Base-by-base conservation (phyloP, 2,113 vertebrate species). In the Neogobius melanostomus region DNA sequence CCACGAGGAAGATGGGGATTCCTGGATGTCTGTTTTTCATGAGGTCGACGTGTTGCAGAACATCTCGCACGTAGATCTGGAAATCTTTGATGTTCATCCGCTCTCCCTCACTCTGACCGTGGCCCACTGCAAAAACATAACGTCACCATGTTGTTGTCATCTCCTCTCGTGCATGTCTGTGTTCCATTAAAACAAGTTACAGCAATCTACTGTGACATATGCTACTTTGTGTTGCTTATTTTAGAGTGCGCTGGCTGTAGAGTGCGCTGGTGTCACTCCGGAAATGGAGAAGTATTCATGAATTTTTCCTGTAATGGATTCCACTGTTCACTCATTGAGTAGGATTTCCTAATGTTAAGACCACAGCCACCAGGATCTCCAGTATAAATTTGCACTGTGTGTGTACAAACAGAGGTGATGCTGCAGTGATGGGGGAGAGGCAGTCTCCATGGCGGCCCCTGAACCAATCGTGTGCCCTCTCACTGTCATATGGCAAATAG, bases 51-150 rank as follows among this genome's bases (percentile, higher is more conserved):
- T 99, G 98, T 86, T 98, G 97, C 66, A 98, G 86, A 61, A 92
- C 90, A 69, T 99, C 98, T 83, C 96, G 92, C 90, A 99, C 56
- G 79, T 93, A 99, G 52, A 96, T 44, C 4, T 97, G 95, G 91
- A 99, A 99, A 82, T 98, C 94, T 4, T 95, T 96, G 71, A 98
- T 92, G 63, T 87, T 91, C 97, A 99, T 94, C 57, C 97, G 91
- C 11, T 97, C 96, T 0, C 98, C 97, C 86, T 98, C 96, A 0
- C 97, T 99, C 92, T 97, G 95, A 16, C 98, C 98, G 0, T 99
- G 97, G 73, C 98, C 98, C 28, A 98, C 98, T 99, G 89, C 11
- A 82, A 44, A 46, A 52, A 17, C 43, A 50, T 0, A 54, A 49
- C 36, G 4, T 50, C 11, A 14, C 12, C 6, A 15, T 6, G 15